Percentiles rank a stretch among this genome's conserved stretches.
Evolutionary conservation across 2,797 vertebrate genomes (phyloP).

Genomic region (Rhadinocentrus ornatus): DNA sequence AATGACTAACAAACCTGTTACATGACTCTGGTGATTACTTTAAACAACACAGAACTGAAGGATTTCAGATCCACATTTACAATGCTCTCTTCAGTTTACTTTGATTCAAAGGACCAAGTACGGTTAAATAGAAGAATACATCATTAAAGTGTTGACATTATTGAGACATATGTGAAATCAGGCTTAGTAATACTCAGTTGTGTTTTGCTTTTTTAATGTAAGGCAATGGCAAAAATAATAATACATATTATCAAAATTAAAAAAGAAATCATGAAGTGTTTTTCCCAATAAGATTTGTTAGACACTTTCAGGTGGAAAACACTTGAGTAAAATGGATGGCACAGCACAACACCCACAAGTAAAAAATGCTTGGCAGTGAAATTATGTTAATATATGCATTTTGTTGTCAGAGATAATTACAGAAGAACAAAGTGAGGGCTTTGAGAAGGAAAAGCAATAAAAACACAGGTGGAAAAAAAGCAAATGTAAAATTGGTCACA

Average conservation of each 20-base stretch:
- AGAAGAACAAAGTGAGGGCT: conserved; percentile 23
- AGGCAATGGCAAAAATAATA: not conserved
- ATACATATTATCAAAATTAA: not conserved
- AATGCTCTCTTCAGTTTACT: not conserved
- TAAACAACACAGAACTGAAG: not conserved
- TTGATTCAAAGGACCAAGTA: not conserved
- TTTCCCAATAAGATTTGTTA: not conserved
- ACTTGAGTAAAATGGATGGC: conserved; percentile 22
- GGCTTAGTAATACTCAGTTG: not conserved
- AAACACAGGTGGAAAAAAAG: not conserved
- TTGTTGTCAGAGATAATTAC: conserved; percentile 43
- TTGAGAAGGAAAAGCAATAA: conserved; percentile 33
- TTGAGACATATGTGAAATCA: not conserved
- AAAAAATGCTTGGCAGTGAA: conserved; percentile 25
- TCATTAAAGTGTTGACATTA: not conserved
- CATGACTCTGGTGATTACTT: not conserved
- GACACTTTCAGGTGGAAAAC: conserved; percentile 12
- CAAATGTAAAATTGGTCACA: not conserved
- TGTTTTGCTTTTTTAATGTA: not conserved
- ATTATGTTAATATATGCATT: conserved; percentile 44
- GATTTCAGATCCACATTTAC: not conserved
- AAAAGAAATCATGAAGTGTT: not conserved
- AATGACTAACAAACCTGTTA: not conserved
- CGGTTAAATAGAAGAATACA: not conserved
- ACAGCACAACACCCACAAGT: conserved; percentile 5